phyloP scores from a whole-genome alignment of 1,140 invertebrate genomes.

The Anastrepha ludens region DNA sequence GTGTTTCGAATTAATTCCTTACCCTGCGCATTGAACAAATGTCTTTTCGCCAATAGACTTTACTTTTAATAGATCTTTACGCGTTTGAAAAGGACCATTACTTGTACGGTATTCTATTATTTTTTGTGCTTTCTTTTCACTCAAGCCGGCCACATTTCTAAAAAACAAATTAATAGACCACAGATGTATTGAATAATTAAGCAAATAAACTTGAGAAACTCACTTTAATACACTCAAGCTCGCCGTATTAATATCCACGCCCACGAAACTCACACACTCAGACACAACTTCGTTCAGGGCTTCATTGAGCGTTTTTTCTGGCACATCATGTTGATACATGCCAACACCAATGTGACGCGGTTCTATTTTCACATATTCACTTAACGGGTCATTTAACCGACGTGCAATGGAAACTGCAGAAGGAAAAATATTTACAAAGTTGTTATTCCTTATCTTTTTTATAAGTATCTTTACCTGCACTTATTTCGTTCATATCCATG shows the following conservation, averaged over 20 bases:
- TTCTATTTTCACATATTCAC: conserved; percentile 93
- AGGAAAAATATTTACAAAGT: neutral
- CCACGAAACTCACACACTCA: conserved; percentile 94
- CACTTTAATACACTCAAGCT: conserved; percentile 86
- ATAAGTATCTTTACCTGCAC: conserved; percentile 78
- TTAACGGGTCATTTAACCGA: conserved; percentile 90
- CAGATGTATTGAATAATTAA: neutral
- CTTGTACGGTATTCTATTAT: conserved; percentile 85
- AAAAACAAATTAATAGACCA: conserved; percentile 55
- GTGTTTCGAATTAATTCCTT: neutral
- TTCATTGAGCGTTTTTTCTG: conserved; percentile 83
- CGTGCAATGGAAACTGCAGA: conserved; percentile 86
- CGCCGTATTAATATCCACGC: conserved; percentile 91
- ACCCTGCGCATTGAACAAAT: conserved; percentile 91
- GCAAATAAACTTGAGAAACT: conserved; percentile 56
- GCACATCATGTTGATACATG: conserved; percentile 94
- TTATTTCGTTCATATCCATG: conserved; percentile 87
- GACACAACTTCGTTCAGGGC: conserved; percentile 84
- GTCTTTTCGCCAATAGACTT: conserved; percentile 87
- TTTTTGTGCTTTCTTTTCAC: conserved; percentile 82
- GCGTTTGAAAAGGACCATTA: conserved; percentile 82
- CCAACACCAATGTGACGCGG: conserved; percentile 93
- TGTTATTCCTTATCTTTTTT: conserved; percentile 54
- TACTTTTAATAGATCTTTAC: conserved; percentile 84
- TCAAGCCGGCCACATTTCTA: conserved; percentile 88